These are phyloP conservation scores for Delphinus delphis DNA, from an alignment of 2,113 vertebrate genomes.

Conservation along the genomic window DNA sequence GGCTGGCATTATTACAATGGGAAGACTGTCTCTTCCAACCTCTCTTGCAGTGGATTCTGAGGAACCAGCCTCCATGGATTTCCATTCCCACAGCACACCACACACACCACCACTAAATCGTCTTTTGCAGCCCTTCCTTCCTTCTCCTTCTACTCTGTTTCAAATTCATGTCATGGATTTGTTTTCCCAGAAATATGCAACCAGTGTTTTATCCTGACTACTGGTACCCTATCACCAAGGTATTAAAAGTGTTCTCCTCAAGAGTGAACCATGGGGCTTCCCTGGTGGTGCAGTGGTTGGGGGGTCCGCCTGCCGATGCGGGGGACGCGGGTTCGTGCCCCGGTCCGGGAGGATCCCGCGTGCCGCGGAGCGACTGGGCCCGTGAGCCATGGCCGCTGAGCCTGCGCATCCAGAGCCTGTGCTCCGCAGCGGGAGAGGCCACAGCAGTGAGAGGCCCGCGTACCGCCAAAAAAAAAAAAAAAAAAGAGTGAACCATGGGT, in stretches of 20 bases:
- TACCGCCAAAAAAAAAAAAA: no score
- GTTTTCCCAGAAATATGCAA: not conserved
- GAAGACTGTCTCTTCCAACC: not conserved
- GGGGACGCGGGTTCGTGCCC: no score
- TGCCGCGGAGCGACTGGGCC: no score
- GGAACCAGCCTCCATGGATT: not conserved
- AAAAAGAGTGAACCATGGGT: not conserved
- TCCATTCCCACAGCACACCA: accelerated
- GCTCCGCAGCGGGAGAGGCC: no score
- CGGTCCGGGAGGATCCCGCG: no score
- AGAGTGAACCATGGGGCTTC: not conserved
- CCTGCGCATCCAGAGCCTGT: no score
- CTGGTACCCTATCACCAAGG: not conserved
- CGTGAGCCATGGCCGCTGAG: no score
- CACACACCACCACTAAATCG: not conserved
- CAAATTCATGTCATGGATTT: not conserved
- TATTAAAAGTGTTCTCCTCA: not conserved
- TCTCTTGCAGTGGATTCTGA: not conserved
- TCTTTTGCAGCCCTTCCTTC: not conserved
- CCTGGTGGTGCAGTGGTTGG: no score
- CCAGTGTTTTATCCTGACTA: not conserved
- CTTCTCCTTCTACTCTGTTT: not conserved
- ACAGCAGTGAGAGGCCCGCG: no score
- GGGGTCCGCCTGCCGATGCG: no score
- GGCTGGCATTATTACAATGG: not conserved